Base-by-base conservation (phyloP, 53 echinoderm and acorn worm genomes). In the Paelopatides confundens region DNA sequence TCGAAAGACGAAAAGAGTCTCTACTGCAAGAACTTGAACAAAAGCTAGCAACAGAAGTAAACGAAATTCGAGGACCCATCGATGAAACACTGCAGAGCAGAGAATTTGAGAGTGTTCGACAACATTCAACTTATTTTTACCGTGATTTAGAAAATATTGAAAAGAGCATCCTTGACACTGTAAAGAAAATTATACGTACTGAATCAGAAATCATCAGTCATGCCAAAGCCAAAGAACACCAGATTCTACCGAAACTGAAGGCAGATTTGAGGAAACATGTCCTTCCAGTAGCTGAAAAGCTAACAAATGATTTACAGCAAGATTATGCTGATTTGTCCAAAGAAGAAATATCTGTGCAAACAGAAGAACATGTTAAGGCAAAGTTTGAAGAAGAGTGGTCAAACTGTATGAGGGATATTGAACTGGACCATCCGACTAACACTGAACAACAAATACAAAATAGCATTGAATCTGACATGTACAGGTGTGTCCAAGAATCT, bases 311-410 rank as follows among this genome's bases (percentile, higher is more conserved):
- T 23, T 32, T 78, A 1, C 32, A 11, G 2, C 4, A 28, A 27
- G 14, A 28, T n/a, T 47, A 50, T 11, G 2, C 32, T 31, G 30
- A 30, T 12, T 8, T 23, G 5, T 46, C 30, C 8, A 18, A 18
- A 31, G 51, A 78, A 78, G 10, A 46, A 13, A 50, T 50, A n/a
- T 32, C 48, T 17, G 17, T 7, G 9, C 28, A 78, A 30, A 24
- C 11, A 31, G 79, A 77, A 31, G 49, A 31, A 14, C 18, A 30
- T 9, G 17, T 78, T 0, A 28, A 31, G 10, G 30, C 32, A 18
- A 50, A 23, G 12, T 78, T 78, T 31, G 78, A 78, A 52, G 51
- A 27, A 6, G 78, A 78, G 47, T 78, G 78, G 78, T 52, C 29
- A 14, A 78, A 78, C 2, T 47, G 46, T 10, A 78, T 78, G 52